These are phyloP conservation scores for Amblyopsis rosae DNA, from an alignment of 2,113 vertebrate genomes.

Conservation along the genomic window DNA sequence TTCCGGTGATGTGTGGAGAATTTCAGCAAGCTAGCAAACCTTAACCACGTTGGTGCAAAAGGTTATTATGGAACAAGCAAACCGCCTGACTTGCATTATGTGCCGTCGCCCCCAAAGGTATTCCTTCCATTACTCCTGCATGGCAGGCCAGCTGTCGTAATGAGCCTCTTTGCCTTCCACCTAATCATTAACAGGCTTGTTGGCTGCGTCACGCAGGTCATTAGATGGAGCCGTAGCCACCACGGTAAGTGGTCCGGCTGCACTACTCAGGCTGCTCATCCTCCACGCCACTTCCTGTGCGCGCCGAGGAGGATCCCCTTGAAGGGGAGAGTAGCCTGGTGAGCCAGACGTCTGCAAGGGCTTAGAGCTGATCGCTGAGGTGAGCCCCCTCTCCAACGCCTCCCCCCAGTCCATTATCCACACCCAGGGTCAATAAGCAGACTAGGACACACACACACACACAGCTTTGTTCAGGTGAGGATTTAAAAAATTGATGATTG, in stretches of 20 bases:
- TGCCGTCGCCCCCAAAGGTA: not conserved
- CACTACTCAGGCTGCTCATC: not conserved
- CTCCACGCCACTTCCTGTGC: not conserved
- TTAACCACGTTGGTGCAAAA: no score
- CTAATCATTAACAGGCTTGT: slow-evolving; percentile 14
- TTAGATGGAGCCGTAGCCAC: not conserved
- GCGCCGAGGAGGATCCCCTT: no score
- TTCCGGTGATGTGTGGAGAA: no score
- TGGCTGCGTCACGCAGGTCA: slow-evolving; percentile 41
- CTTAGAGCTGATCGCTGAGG: slow-evolving; percentile 29
- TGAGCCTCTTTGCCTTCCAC: slow-evolving; percentile 12
- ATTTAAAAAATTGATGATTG: no score
- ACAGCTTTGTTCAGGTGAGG: no score
- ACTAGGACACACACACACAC: no score
- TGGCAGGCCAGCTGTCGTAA: not conserved
- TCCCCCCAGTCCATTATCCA: slow-evolving; percentile 5
- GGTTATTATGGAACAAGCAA: no score
- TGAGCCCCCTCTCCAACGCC: not conserved
- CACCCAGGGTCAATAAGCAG: slow-evolving; percentile 17
- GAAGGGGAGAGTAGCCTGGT: slow-evolving; percentile 1
- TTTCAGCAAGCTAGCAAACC: no score
- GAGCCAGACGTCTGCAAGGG: slow-evolving; percentile 36
- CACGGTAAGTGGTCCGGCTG: not conserved
- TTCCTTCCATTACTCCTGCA: not conserved
- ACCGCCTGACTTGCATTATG: no score